phyloP scores from a whole-genome alignment of 2,888 invertebrate species.

The Caenorhabditis sp. region DNA sequence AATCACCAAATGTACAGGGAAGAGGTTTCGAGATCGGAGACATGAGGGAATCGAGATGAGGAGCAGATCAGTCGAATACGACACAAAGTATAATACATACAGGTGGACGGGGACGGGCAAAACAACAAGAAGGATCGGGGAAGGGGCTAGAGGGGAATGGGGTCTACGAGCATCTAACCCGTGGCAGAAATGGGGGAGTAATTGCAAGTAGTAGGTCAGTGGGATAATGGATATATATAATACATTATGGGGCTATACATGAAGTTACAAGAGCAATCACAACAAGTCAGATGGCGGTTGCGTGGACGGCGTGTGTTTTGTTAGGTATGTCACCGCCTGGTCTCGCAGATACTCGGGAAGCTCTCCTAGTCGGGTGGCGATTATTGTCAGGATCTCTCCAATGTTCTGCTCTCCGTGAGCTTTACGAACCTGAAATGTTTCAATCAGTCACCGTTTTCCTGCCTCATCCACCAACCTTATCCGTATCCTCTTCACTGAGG shows the following conservation, averaged over 20 bases:
- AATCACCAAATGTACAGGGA: conserved; percentile 44
- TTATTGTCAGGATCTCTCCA: conserved; percentile 25
- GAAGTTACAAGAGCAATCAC: neutral
- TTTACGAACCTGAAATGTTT: conserved; percentile 53
- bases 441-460: too few relatives aligned
- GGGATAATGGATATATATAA: conserved; percentile 3
- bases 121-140: neutral
- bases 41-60: conserved; percentile 29
- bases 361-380: conserved; percentile 9
- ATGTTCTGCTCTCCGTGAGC: conserved; percentile 51
- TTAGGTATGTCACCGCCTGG: conserved; percentile 51
- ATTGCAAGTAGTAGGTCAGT: conserved; percentile 14
- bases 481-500: conserved; percentile 34
- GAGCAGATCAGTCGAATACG: conserved; percentile 40
- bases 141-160: neutral
- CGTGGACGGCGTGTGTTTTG: conserved; percentile 50
- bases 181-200: conserved; percentile 11
- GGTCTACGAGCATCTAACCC: conserved; percentile 48
- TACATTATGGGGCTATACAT: conserved; percentile 28
- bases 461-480: conserved; percentile 29
- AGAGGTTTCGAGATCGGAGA: conserved; percentile 35
- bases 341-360: conserved; percentile 28
- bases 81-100: conserved; percentile 36
- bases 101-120: conserved; percentile 8
- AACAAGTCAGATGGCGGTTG: conserved; percentile 36